Evolutionary conservation across 2,888 invertebrate species (phyloP).

Genomic region (Tachina grossa): DNA sequence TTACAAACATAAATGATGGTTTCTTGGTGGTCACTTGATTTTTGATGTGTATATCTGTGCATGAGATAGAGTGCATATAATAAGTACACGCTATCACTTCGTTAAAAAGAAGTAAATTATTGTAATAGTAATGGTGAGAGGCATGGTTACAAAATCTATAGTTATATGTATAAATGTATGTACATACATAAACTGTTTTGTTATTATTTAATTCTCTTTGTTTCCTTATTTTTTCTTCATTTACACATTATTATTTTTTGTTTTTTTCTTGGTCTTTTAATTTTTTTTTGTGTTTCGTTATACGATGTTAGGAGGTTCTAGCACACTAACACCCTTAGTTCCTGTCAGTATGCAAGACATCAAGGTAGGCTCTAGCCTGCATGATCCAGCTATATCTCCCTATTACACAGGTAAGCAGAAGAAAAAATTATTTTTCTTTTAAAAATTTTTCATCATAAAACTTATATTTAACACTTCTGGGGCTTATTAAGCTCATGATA

Average conservation of each 20-base stretch:
- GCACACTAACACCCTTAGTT: conserved; percentile 88
- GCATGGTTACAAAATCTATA: conserved; percentile 1
- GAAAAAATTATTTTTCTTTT: background rate
- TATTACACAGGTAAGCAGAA: conserved; percentile 87
- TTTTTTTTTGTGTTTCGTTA: conserved; percentile 56
- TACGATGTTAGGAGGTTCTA: conserved; percentile 83
- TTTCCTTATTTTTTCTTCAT: background rate
- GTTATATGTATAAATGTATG: background rate
- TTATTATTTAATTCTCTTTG: conserved; percentile 3
- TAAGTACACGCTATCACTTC: background rate
- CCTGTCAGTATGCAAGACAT: conserved; percentile 90
- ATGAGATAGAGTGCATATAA: background rate
- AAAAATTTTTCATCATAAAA: background rate
- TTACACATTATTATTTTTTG: conserved; percentile 18
- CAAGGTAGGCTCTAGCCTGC: conserved; percentile 86
- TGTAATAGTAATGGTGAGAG: conserved; percentile 42
- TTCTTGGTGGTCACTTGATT: background rate
- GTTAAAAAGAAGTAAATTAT: conserved; percentile 4
- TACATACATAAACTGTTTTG: background rate
- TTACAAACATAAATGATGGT: background rate
- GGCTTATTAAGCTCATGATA: too few species aligned
- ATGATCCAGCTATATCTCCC: conserved; percentile 87
- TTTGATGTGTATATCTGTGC: background rate
- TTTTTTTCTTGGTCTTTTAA: conserved; percentile 33
- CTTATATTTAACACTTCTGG: too few species aligned